Evolutionary conservation across 2,797 vertebrate genomes (phyloP), one percentile per base, ranked within the genome.

Genomic region (Cheirogaleus major): DNA sequence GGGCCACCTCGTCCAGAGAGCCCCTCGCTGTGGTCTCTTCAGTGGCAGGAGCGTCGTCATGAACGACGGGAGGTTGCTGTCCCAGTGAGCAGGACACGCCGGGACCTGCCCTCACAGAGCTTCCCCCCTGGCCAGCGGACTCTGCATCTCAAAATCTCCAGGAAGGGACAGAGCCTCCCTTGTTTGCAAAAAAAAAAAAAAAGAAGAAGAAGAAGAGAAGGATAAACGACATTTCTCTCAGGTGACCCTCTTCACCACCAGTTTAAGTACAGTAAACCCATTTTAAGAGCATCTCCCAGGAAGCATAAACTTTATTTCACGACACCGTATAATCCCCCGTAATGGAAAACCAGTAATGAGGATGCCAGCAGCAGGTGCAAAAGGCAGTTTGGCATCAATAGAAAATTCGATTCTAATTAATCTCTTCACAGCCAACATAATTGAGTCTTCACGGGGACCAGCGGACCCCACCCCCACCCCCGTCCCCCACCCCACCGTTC

Each of bases 331-430:
- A 98, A 97, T 98, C 97, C 96, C 89, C 97, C 23, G 48, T 97
- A 97, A 98, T 97, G 95, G 96, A 96, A 98, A 97, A 92, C 91
- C 95, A 80, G 97, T 97, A 98, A 98, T 76, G 96, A 97, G 96
- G 38, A 48, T 95, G 93, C 63, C 89, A 96, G 96, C 82, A 93
- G 91, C 97, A 98, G 98, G 97, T 96, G 97, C 93, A 97, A 97
- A 96, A 98, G 97, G 96, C 95, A 50, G 96, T 95, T 98, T 97
- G 92, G 88, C 98, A 97, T 98, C 98, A 97, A 98, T 98, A 97
- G 98, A 97, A 96, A 97, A 98, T 97, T 98, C 92, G 89, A 90
- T 98, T 98, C 98, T 98, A 98, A 98, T 98, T 98, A 98, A 98
- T 98, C 97, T 98, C 97, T 97, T 97, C 97, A 57, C 91, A 97